phyloP scores from a whole-genome alignment of 1,140 invertebrate species.

The Atta colombica region DNA sequence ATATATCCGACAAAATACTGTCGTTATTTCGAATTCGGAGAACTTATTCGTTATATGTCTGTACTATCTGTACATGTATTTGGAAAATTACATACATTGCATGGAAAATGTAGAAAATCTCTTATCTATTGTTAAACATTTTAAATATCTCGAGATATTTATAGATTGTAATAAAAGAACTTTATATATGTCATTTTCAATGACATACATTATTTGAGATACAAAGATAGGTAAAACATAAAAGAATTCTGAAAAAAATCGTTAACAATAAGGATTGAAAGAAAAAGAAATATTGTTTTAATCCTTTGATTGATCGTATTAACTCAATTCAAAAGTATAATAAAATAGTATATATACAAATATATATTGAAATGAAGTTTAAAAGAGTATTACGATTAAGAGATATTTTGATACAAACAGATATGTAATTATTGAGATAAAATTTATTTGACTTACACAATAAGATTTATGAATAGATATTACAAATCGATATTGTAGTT shows the following conservation, averaged over 20 bases:
- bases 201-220: background rate
- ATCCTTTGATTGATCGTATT: background rate
- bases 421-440: background rate
- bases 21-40: slow-evolving; percentile 39
- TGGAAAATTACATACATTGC: background rate
- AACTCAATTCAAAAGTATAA: background rate
- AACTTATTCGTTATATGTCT: background rate
- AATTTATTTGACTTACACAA: background rate
- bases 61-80: background rate
- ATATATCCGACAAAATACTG: slow-evolving; percentile 32
- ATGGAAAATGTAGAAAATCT: background rate
- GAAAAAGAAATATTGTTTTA: background rate
- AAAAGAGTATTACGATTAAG: too few relatives aligned
- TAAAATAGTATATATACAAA: background rate
- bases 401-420: background rate
- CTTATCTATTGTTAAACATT: background rate
- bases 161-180: background rate
- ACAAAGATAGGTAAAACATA: background rate
- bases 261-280: background rate
- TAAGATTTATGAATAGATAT: background rate
- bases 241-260: background rate
- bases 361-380: background rate
- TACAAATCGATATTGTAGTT: background rate
- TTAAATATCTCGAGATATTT: background rate
- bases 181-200: background rate